These are phyloP conservation scores for Ennomos quercinarius DNA, from an alignment of 2,888 invertebrate genomes.

Conservation along the genomic window DNA sequence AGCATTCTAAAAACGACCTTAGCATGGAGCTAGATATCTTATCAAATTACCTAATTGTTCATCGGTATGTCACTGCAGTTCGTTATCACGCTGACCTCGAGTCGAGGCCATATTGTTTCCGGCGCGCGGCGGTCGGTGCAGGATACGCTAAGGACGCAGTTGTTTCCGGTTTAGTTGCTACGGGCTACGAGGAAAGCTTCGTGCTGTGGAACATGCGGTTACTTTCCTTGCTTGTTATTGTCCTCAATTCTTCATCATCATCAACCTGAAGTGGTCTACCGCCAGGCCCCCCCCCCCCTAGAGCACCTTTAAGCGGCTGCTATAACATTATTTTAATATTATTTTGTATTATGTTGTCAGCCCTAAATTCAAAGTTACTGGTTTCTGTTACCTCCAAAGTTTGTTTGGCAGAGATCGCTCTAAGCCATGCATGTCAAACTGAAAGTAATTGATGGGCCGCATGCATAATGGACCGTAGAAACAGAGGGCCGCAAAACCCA, in stretches of 20 bases:
- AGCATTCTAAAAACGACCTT: constrained; percentile 1
- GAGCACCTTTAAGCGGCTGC: not conserved
- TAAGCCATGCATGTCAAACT: too few species aligned
- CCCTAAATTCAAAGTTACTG: too few species aligned
- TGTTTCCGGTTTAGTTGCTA: constrained; percentile 3
- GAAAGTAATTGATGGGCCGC: too few species aligned
- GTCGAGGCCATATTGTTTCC: constrained; percentile 13
- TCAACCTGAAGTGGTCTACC: not conserved
- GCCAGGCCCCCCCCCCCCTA: too few species aligned
- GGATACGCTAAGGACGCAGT: constrained; percentile 4
- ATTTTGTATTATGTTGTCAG: not conserved
- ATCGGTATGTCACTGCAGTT: not conserved
- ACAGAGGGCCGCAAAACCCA: too few species aligned
- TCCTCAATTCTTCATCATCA: not conserved
- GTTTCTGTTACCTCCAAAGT: too few species aligned
- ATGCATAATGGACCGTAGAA: too few species aligned
- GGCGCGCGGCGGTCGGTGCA: not conserved
- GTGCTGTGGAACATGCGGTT: not conserved
- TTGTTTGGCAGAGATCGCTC: too few species aligned
- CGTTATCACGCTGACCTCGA: constrained; percentile 13
- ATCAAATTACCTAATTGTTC: constrained; percentile 12
- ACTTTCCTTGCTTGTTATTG: too few species aligned
- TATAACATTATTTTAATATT: too few species aligned
- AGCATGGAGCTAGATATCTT: not conserved
- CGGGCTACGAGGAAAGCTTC: constrained; percentile 2